phyloP scores from a whole-genome alignment of 2,797 vertebrate genomes.

The Acridotheres tristis region DNA sequence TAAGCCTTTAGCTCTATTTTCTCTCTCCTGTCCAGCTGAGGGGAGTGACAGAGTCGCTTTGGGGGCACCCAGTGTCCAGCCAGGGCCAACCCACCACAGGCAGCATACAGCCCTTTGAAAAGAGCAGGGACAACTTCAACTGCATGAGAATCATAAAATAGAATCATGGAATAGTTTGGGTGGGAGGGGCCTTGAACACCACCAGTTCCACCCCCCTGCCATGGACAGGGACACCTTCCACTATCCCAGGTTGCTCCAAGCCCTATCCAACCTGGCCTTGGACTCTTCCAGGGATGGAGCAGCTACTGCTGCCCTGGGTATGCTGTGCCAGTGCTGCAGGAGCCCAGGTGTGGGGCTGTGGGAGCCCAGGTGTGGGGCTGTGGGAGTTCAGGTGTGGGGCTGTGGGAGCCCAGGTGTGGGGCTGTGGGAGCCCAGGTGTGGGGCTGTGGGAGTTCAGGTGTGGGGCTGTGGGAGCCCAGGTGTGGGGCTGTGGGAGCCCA shows the following conservation, averaged over 20 bases:
- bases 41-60: background rate
- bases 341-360: too few species aligned
- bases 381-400: background rate
- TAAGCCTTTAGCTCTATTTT: background rate
- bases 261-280: too few species aligned
- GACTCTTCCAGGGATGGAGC: background rate
- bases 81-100: background rate
- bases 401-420: background rate
- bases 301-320: background rate
- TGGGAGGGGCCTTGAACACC: background rate
- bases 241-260: background rate
- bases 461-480: too few species aligned
- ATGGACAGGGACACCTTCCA: background rate
- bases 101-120: background rate
- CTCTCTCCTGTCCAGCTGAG: background rate
- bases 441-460: too few species aligned
- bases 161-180: background rate
- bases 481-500: too few species aligned
- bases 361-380: too few species aligned
- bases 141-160: background rate
- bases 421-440: too few species aligned
- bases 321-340: background rate
- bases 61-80: background rate
- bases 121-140: background rate
- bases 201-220: background rate